Conservation (phyloP, 1,140 invertebrate species). For the Drosophila quadrilineata region DNA sequence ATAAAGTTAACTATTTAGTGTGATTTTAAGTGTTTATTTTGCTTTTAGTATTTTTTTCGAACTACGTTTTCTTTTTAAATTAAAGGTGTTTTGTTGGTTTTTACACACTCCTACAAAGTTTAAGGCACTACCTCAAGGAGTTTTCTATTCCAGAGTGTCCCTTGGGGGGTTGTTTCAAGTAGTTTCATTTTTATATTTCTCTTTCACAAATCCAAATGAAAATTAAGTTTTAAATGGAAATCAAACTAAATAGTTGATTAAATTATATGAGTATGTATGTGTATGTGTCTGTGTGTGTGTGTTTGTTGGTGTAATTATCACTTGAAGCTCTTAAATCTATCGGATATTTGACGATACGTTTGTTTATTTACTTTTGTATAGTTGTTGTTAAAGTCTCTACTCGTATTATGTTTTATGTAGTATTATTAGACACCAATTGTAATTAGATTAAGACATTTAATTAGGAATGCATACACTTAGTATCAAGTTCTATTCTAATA, state of each 20-base stretch:
- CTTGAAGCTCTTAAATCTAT: constrained; percentile 27
- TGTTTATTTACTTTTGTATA: constrained; percentile 29
- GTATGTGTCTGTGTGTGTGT: background rate
- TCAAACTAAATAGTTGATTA: background rate
- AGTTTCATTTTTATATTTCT: too few species aligned
- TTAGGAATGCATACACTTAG: constrained; percentile 31
- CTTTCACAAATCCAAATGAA: constrained; percentile 1
- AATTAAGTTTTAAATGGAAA: background rate
- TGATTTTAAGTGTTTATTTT: constrained; percentile 46
- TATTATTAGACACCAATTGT: constrained; percentile 68
- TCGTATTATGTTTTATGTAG: constrained; percentile 50
- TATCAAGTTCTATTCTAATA: constrained; percentile 13
- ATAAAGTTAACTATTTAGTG: constrained; percentile 67
- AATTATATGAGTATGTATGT: background rate
- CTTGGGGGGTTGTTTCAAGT: constrained; percentile 40
- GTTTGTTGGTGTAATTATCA: constrained; percentile 18
- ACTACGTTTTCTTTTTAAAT: constrained; percentile 15
- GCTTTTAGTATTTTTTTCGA: background rate
- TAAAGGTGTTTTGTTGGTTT: background rate
- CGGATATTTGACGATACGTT: constrained; percentile 44
- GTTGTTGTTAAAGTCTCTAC: constrained; percentile 66
- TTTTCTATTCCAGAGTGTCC: constrained; percentile 61
- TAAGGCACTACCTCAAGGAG: constrained; percentile 77
- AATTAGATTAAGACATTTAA: constrained; percentile 60
- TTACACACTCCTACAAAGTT: constrained; percentile 34